Percentiles rank a stretch among this genome's conserved stretches.
These are phyloP conservation scores for Struthio camelus DNA, from an alignment of 2,113 vertebrate species.

Conservation along the genomic window DNA sequence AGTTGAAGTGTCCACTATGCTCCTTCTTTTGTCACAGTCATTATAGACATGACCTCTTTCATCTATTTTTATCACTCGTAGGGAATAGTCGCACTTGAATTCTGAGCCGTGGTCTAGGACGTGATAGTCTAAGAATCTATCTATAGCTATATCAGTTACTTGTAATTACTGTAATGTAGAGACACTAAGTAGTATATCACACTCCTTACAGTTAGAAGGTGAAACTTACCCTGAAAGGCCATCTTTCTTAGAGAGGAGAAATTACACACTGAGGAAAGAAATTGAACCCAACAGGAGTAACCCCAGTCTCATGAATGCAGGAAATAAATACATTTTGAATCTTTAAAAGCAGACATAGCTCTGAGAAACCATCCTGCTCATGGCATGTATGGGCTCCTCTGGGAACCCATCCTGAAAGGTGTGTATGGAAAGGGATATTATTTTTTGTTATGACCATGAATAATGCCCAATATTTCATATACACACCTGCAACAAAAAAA, in stretches of 20 bases:
- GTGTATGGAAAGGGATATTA: neutral
- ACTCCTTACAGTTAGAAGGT: neutral
- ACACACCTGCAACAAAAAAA: neutral
- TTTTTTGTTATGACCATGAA: neutral
- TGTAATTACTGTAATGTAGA: neutral
- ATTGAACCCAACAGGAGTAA: no score
- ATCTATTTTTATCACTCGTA: neutral
- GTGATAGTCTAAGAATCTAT: neutral
- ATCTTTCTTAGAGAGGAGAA: no score
- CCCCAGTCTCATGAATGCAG: no score
- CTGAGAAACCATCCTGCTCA: no score
- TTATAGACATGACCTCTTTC: neutral
- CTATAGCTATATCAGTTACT: neutral
- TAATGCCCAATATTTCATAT: neutral
- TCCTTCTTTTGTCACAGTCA: neutral
- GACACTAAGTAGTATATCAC: neutral
- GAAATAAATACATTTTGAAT: no score
- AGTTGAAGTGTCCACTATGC: neutral
- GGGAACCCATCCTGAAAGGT: accelerated
- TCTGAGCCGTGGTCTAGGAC: neutral
- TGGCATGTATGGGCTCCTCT: no score
- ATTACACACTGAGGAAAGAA: no score
- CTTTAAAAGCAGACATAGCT: no score
- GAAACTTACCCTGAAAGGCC: accelerated
- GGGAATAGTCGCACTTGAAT: neutral